Evolutionary conservation across 2,888 invertebrate species (phyloP), one percentile per base, ranked within the genome.

Genomic region (Coleophora deauratella): DNA sequence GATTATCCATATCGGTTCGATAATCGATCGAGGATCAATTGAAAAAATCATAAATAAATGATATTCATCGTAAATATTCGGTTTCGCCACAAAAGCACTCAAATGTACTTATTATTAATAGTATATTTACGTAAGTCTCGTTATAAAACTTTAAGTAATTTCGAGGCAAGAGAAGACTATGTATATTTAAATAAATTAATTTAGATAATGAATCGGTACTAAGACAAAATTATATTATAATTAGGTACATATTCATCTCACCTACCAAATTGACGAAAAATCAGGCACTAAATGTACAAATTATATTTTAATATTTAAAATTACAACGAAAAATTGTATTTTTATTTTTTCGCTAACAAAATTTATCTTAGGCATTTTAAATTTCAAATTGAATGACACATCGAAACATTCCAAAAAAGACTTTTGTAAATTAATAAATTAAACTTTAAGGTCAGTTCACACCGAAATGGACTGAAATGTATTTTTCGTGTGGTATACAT

Each of bases 391-490:
- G 51, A 55, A 58, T 39, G 42, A 38, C 43, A 70, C 74, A 75
- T 73, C 74, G 76, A 75, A 69, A 54, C 65, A 71, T 72, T 73
- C 66, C 70, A 54, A 42, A 46, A 43, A 50, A 56, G 48, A 51
- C 47, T 54, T 15, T 27, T n/a, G n/a, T n/a, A n/a, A n/a, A 27
- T 34, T 7, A 9, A 11, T 13, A 35, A 35, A 21, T 3, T 6
- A 21, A 21, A 21, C 21, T 21, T 21, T 21, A 21, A 21, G 3
- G 3, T 21, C 21, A n/a, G n/a, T n/a, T n/a, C n/a, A n/a, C n/a
- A n/a, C n/a, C n/a, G n/a, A n/a, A n/a, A n/a, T n/a, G n/a, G n/a
- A n/a, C n/a, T n/a, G n/a, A n/a, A n/a, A n/a, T n/a, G n/a, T n/a
- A n/a, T n/a, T n/a, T n/a, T n/a, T n/a, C n/a, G n/a, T n/a, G n/a